Conservation (phyloP, 2,113 vertebrate genomes). For the Chamaetylas fuelleborni region DNA sequence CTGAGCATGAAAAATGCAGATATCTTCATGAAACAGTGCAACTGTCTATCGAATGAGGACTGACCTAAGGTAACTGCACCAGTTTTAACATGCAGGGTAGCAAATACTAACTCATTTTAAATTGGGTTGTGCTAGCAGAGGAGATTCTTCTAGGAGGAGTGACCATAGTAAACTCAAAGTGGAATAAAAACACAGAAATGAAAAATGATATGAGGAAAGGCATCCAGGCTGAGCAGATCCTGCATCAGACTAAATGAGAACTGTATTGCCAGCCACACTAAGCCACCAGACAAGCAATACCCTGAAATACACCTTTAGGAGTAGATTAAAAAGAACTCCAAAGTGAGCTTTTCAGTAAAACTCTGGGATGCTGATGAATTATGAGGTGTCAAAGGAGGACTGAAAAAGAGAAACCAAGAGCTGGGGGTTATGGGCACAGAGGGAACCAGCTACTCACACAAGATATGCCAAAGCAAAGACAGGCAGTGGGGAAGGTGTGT, state of each 20-base stretch:
- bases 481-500: background rate
- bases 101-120: background rate
- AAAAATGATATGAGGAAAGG: background rate
- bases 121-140: background rate
- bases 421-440: background rate
- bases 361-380: background rate
- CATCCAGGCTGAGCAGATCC: background rate
- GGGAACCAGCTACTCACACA: conserved; percentile 4
- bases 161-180: background rate
- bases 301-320: background rate
- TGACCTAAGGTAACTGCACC: background rate
- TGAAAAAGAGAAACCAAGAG: conserved; percentile 17
- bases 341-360: background rate
- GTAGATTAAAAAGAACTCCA: conserved; percentile 16
- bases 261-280: background rate
- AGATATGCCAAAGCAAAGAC: background rate
- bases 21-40: background rate
- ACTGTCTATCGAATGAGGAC: background rate
- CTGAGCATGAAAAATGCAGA: background rate
- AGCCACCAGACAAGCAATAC: background rate
- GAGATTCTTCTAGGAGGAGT: background rate
- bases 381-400: background rate
- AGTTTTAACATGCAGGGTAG: background rate
- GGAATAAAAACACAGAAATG: background rate
- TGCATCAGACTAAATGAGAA: background rate